Conservation (phyloP, 2,888 invertebrate species). For the Diogma glabrata region DNA sequence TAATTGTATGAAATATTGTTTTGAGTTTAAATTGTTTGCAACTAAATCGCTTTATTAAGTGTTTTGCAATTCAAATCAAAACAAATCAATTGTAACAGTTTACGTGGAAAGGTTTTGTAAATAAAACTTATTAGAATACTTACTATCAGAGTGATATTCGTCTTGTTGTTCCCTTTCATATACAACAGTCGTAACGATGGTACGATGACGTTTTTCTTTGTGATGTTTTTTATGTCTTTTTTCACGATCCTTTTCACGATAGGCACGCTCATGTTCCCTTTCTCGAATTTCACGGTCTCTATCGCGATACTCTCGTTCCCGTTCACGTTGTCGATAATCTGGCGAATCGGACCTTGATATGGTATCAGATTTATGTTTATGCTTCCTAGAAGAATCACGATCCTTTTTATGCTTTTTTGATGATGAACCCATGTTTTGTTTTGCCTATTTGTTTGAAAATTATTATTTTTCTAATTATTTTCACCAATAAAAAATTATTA, state of each 20-base stretch:
- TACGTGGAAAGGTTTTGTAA: neutral
- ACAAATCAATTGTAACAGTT: too few species aligned
- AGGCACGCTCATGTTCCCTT: slow-evolving; percentile 20
- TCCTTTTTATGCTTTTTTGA: slow-evolving; percentile 36
- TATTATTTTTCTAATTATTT: neutral
- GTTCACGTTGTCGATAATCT: slow-evolving; percentile 14
- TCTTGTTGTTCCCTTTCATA: slow-evolving; percentile 21
- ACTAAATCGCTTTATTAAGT: too few species aligned
- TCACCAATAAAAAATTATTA: neutral
- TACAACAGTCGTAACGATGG: too few species aligned
- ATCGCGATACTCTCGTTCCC: slow-evolving; percentile 18
- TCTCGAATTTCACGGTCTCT: slow-evolving; percentile 18
- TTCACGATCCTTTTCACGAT: slow-evolving; percentile 17
- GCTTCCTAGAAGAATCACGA: slow-evolving; percentile 25
- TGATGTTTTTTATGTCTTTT: slow-evolving; percentile 1
- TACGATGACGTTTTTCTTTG: slow-evolving; percentile 7
- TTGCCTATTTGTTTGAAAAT: neutral
- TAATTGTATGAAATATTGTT: too few species aligned
- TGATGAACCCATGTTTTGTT: slow-evolving; percentile 32
- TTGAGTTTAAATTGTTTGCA: too few species aligned
- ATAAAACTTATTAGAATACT: slow-evolving; percentile 21
- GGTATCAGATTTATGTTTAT: slow-evolving; percentile 27
- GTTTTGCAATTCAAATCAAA: too few species aligned
- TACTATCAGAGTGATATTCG: slow-evolving; percentile 36
- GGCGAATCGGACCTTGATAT: slow-evolving; percentile 19